These are phyloP conservation scores for Proctacanthus coquilletti DNA, from an alignment of 1,140 invertebrate species.

Conservation along the genomic window DNA sequence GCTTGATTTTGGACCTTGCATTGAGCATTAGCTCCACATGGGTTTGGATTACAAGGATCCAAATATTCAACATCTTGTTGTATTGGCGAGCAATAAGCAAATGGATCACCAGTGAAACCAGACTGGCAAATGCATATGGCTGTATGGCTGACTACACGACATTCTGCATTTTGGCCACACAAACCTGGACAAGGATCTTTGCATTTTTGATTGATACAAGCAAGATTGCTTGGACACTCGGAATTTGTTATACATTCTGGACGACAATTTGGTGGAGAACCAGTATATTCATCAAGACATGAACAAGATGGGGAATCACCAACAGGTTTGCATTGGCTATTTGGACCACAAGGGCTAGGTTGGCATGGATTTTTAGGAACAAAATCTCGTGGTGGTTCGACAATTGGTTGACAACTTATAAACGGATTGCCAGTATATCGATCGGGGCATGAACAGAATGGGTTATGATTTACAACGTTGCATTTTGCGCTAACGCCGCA, in stretches of 20 bases:
- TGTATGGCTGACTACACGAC: conserved; percentile 56
- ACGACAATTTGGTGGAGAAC: conserved; percentile 48
- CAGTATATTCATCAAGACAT: conserved; percentile 42
- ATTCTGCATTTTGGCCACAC: conserved; percentile 55
- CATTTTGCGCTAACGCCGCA: conserved; percentile 50
- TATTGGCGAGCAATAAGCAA: conserved; percentile 34
- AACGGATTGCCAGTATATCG: conserved; percentile 46
- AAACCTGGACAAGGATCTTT: conserved; percentile 57
- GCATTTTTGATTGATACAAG: conserved; percentile 48
- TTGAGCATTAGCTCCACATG: conserved; percentile 39
- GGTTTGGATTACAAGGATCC: conserved; percentile 37
- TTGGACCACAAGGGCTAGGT: conserved; percentile 60
- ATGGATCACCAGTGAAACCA: conserved; percentile 55
- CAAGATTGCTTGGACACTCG: conserved; percentile 42
- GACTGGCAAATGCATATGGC: conserved; percentile 51
- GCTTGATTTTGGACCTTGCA: conserved; percentile 33
- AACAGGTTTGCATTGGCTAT: conserved; percentile 48
- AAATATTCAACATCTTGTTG: conserved; percentile 23
- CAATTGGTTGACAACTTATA: conserved; percentile 38
- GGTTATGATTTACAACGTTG: conserved; percentile 43
- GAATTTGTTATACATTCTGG: conserved; percentile 49
- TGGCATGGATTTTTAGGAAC: conserved; percentile 42
- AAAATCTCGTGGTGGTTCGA: conserved; percentile 19
- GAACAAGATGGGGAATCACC: conserved; percentile 41
- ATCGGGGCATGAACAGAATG: conserved; percentile 44